Evolutionary conservation across 2,888 invertebrate genomes (phyloP).

Genomic region (Adelphocoris suturalis): DNA sequence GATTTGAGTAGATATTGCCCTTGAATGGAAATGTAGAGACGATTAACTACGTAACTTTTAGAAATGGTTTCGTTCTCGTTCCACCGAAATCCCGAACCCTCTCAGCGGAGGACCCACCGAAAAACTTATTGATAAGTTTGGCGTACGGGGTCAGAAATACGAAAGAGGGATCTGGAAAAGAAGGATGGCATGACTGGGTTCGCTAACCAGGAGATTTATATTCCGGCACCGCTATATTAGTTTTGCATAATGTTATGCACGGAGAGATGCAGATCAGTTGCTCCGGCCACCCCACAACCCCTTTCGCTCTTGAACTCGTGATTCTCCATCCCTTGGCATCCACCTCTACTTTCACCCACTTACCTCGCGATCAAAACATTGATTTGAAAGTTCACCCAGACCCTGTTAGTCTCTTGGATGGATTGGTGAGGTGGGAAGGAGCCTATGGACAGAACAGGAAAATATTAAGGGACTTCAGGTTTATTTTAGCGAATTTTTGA

Average conservation of each 20-base stretch:
- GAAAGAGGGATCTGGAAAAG: slow-evolving; percentile 21
- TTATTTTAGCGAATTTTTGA: too few species aligned
- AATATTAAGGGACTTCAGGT: too few species aligned
- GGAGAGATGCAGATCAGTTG: slow-evolving; percentile 63
- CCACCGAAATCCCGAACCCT: slow-evolving; percentile 4
- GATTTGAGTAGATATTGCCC: too few species aligned
- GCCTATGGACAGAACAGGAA: too few species aligned
- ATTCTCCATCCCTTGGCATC: not conserved
- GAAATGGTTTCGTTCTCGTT: not conserved
- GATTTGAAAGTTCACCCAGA: not conserved
- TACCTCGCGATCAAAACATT: not conserved
- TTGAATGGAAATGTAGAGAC: too few species aligned
- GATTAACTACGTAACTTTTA: not conserved
- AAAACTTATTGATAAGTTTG: slow-evolving; percentile 52
- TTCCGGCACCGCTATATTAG: slow-evolving; percentile 64
- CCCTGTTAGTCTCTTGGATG: not conserved
- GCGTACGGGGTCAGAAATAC: slow-evolving; percentile 45
- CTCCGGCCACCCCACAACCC: not conserved
- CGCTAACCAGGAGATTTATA: slow-evolving; percentile 67
- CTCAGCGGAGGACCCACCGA: not conserved
- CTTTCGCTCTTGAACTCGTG: not conserved
- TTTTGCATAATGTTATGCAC: slow-evolving; percentile 67
- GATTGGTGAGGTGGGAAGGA: too few species aligned
- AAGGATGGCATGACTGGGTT: slow-evolving; percentile 59
- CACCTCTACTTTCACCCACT: not conserved